A percentile compares a stretch with the other conserved stretches of the same genome.
Evolutionary conservation across 2,888 invertebrate species (phyloP).

Genomic region (Nemurella pictetii): DNA sequence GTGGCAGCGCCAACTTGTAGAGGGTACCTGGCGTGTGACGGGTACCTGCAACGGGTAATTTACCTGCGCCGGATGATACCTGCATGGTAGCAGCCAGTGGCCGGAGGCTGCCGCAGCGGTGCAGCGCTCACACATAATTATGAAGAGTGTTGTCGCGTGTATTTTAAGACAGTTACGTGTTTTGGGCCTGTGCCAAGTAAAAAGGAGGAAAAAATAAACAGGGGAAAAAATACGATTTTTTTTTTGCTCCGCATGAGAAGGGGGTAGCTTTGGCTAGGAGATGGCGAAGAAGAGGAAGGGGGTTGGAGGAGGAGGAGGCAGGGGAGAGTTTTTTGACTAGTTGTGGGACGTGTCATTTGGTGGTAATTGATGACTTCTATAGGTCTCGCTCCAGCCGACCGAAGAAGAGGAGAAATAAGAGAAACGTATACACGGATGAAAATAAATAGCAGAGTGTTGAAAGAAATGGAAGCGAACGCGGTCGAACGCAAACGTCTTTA

Average conservation of each 20-base stretch:
- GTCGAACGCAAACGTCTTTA: constrained; percentile 15
- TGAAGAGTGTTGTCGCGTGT: constrained; percentile 22
- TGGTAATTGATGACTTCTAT: constrained; percentile 38
- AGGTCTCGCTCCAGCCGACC: constrained; percentile 11
- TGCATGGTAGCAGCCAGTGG: no score
- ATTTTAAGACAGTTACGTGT: constrained; percentile 6
- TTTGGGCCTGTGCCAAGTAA: constrained; percentile 24
- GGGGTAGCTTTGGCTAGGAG: neutral
- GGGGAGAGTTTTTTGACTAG: constrained; percentile 24
- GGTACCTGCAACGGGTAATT: no score
- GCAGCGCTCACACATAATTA: constrained; percentile 19
- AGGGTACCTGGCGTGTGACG: no score
- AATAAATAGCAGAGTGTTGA: constrained; percentile 29
- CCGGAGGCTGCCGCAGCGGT: no score
- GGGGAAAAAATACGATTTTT: constrained; percentile 23
- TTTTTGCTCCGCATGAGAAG: constrained; percentile 7
- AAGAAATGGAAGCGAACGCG: constrained; percentile 12
- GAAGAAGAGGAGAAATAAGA: constrained; percentile 9
- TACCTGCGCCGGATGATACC: neutral
- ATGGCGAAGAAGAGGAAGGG: neutral
- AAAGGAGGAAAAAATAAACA: constrained; percentile 5
- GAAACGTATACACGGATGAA: constrained; percentile 14
- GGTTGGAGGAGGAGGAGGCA: constrained; percentile 10
- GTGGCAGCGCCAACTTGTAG: no score
- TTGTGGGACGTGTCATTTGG: constrained; percentile 38